A percentile compares a stretch with the other conserved stretches of the same genome.
These are phyloP conservation scores for Hydra vulgaris DNA, from an alignment of 30 jellyfish, hydroid and myxozoan genomes.

Conservation along the genomic window DNA sequence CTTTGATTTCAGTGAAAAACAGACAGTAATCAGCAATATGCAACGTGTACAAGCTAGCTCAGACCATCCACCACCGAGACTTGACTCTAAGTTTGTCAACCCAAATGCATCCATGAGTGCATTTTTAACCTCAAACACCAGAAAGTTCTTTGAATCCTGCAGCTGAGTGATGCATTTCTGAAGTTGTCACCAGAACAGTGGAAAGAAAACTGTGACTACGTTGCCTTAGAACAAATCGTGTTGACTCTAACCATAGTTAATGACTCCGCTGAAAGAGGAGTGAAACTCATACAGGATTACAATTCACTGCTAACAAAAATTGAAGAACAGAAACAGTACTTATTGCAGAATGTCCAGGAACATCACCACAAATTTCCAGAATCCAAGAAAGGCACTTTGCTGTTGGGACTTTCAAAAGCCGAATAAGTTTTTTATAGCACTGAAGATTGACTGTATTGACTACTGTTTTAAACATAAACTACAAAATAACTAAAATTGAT, in stretches of 20 bases:
- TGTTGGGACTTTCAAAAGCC: background rate
- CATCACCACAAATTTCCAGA: background rate
- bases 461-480: too few species aligned
- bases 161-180: background rate
- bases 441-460: too few species aligned
- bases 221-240: background rate
- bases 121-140: background rate
- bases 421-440: too few species aligned
- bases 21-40: background rate
- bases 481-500: too few species aligned
- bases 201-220: background rate
- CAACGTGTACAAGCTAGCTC: background rate
- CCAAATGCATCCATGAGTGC: background rate
- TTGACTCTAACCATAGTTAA: background rate
- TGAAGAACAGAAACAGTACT: slow-evolving; percentile 9
- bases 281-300: background rate
- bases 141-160: background rate
- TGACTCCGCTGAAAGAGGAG: background rate
- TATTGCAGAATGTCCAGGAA: slow-evolving; percentile 7
- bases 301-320: background rate
- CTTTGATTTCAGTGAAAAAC: too few species aligned
- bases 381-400: background rate
- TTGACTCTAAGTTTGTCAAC: background rate
- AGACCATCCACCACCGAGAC: background rate
- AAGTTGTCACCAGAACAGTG: background rate